Conservation (phyloP, 2,797 vertebrate species). For the Ceryle rudis region DNA sequence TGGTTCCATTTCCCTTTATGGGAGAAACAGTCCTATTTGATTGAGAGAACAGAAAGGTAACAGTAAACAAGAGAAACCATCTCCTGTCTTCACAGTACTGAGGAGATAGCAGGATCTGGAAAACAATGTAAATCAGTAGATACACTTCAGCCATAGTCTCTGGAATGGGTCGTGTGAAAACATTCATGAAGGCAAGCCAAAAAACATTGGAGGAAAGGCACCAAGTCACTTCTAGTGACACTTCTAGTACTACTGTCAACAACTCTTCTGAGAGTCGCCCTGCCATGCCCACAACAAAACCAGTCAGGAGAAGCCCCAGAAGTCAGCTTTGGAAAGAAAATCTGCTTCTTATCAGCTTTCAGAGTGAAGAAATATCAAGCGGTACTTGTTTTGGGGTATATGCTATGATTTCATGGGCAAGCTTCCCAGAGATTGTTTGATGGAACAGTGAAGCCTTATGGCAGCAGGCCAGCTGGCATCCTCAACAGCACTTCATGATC, state of each 20-base stretch:
- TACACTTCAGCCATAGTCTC: background rate
- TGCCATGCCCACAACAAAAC: background rate
- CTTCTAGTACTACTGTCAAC: background rate
- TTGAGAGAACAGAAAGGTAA: background rate
- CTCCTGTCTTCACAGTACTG: background rate
- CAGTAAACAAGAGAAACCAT: background rate
- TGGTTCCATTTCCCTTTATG: background rate
- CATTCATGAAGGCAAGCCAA: background rate
- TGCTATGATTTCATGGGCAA: background rate
- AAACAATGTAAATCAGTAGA: background rate
- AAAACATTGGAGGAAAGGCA: background rate
- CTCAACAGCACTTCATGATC: constrained; percentile 15
- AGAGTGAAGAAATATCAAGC: background rate
- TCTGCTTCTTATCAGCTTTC: background rate
- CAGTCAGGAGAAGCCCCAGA: background rate
- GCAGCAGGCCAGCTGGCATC: constrained; percentile 52
- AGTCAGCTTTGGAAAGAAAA: background rate
- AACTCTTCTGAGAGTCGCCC: background rate
- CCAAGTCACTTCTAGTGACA: background rate
- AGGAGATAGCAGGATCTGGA: background rate
- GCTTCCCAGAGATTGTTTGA: constrained; percentile 23
- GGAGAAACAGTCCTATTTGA: background rate
- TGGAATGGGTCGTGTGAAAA: background rate
- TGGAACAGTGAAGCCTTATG: background rate
- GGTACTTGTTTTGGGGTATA: background rate